These are phyloP conservation scores for Lasioglossum figueresi DNA, from an alignment of 2,888 invertebrate genomes.

Conservation along the genomic window DNA sequence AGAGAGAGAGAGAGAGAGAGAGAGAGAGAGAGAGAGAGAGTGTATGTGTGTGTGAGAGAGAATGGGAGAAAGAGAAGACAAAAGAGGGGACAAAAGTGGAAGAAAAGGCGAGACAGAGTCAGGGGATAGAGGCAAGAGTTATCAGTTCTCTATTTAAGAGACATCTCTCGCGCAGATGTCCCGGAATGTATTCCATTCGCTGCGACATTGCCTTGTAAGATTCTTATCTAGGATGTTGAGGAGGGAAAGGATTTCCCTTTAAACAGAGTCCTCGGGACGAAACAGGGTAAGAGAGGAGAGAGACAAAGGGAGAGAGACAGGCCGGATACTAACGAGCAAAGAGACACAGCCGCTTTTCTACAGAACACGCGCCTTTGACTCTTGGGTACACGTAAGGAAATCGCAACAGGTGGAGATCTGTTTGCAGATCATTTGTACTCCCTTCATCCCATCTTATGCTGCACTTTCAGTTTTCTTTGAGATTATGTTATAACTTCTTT, in stretches of 20 bases:
- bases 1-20: conserved; percentile 6
- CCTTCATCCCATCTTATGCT: background rate
- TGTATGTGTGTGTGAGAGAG: too few relatives aligned
- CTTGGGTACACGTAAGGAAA: conserved; percentile 32
- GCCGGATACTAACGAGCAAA: conserved; percentile 21
- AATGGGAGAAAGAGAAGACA: background rate
- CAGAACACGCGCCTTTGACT: conserved; percentile 36
- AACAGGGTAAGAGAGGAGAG: conserved; percentile 76
- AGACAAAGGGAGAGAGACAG: conserved; percentile 36
- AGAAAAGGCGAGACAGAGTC: conserved; percentile 22
- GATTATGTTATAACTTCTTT: too few relatives aligned
- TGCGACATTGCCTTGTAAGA: conserved; percentile 71
- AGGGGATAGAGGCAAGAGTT: conserved; percentile 20
- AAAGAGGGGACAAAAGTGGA: background rate
- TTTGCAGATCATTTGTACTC: background rate
- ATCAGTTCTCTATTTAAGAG: conserved; percentile 57
- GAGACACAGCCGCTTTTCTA: conserved; percentile 34
- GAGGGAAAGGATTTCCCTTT: conserved; percentile 62
- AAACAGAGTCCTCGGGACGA: conserved; percentile 76
- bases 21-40: conserved; percentile 17
- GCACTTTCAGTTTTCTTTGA: background rate
- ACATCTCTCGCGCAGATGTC: conserved; percentile 63
- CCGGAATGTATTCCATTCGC: conserved; percentile 60
- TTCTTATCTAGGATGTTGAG: conserved; percentile 64
- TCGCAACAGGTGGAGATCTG: conserved; percentile 10